These are phyloP conservation scores for Mesorhabditis sp. DNA, from an alignment of 2,888 invertebrate species.

Conservation along the genomic window DNA sequence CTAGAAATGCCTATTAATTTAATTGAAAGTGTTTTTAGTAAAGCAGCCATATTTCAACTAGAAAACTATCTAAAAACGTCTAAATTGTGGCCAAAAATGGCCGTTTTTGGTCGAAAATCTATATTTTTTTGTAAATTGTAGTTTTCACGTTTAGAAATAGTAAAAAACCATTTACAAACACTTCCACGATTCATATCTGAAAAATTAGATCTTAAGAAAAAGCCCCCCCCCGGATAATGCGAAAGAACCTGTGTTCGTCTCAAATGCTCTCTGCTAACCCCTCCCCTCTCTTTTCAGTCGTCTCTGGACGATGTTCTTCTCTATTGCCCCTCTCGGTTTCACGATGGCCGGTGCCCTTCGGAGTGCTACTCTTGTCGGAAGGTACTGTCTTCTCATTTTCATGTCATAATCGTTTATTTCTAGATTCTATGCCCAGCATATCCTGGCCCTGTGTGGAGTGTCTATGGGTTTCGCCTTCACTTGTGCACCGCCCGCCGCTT, in stretches of 20 bases:
- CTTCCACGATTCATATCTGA: no score
- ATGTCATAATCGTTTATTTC: not conserved
- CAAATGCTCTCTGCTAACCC: no score
- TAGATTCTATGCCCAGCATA: constrained; percentile 38
- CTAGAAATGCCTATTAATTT: no score
- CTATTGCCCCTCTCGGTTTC: constrained; percentile 41
- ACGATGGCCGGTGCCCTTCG: constrained; percentile 37
- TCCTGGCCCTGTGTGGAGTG: constrained; percentile 35
- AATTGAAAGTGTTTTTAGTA: not conserved
- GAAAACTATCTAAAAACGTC: not conserved
- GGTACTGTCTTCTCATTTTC: constrained; percentile 13
- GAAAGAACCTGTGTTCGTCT: no score
- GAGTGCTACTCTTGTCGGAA: constrained; percentile 43
- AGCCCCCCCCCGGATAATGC: no score
- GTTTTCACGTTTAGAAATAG: no score
- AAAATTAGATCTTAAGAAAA: no score
- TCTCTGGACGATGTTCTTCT: constrained; percentile 22
- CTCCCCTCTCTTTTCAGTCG: constrained; percentile 15
- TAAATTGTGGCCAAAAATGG: not conserved
- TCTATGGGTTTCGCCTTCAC: constrained; percentile 40
- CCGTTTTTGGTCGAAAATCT: no score
- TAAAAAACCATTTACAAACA: no score
- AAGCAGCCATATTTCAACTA: not conserved
- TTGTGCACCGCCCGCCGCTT: constrained; percentile 32
- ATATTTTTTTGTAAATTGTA: no score